Conservation (phyloP, 2,113 vertebrate species). For the Bujurquina vittata region DNA sequence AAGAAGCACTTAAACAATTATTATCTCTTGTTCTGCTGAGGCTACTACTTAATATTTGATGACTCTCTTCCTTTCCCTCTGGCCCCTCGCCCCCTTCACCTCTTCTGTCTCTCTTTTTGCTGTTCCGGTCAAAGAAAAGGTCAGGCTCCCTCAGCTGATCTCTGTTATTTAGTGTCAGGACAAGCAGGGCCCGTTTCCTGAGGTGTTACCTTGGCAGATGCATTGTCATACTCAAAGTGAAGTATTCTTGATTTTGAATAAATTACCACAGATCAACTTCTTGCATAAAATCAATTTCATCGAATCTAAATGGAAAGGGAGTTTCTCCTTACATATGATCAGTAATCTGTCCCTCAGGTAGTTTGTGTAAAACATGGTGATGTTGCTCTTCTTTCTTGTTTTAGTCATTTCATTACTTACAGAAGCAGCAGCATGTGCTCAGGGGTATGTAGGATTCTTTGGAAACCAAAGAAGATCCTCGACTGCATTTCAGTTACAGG, state of each 20-base stretch:
- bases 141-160: slow-evolving; percentile 46
- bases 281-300: slow-evolving; percentile 22
- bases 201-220: slow-evolving; percentile 11
- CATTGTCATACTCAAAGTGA: neutral
- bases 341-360: neutral
- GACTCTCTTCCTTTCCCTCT: slow-evolving; percentile 64
- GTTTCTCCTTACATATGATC: neutral
- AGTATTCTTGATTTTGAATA: slow-evolving; percentile 7
- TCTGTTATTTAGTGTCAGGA: slow-evolving; percentile 51
- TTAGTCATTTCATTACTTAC: neutral
- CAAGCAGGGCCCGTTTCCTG: neutral
- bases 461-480: neutral
- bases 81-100: slow-evolving; percentile 26
- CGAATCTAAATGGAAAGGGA: neutral
- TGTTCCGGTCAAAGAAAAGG: slow-evolving; percentile 47
- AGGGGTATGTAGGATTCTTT: neutral
- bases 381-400: neutral
- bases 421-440: neutral
- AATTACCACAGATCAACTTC: neutral
- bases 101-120: slow-evolving; percentile 39
- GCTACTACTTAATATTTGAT: slow-evolving; percentile 83
- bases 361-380: neutral
- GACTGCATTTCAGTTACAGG: neutral
- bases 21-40: slow-evolving; percentile 81
- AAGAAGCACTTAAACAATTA: slow-evolving; percentile 85